phyloP scores from a whole-genome alignment of 2,113 vertebrate species.

The Heliornis fulica region DNA sequence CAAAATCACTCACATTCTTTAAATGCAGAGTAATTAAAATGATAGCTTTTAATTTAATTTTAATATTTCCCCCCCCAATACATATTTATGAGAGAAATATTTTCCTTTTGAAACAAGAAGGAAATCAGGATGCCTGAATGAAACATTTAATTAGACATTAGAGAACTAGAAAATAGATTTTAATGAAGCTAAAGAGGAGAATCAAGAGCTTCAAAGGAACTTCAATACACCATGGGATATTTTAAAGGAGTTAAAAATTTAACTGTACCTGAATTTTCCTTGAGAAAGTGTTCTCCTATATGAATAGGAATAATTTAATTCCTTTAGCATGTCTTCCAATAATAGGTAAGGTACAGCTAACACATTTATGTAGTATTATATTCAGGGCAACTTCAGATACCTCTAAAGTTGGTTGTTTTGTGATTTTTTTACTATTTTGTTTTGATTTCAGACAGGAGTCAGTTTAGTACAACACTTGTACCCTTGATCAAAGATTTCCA shows the following conservation, averaged over 20 bases:
- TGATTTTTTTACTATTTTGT: background rate
- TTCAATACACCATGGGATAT: background rate
- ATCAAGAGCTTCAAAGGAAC: background rate
- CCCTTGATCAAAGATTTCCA: constrained; percentile 49
- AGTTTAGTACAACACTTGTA: background rate
- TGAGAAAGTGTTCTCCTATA: background rate
- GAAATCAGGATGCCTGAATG: background rate
- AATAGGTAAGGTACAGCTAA: background rate
- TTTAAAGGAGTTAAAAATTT: background rate
- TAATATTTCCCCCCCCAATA: no score
- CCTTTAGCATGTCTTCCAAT: background rate
- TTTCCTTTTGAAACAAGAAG: background rate
- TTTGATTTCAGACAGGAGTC: background rate
- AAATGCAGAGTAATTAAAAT: background rate
- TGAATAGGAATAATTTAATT: background rate
- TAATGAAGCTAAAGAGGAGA: background rate
- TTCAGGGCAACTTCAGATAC: background rate
- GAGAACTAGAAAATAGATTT: background rate
- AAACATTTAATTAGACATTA: background rate
- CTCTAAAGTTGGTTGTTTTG: background rate
- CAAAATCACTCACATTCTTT: background rate
- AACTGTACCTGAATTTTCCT: background rate
- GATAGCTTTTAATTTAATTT: no score
- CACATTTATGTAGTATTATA: background rate
- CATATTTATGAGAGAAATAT: background rate